Evolutionary conservation across 2,113 vertebrate genomes (phyloP).

Genomic region (Litocranius walleri): DNA sequence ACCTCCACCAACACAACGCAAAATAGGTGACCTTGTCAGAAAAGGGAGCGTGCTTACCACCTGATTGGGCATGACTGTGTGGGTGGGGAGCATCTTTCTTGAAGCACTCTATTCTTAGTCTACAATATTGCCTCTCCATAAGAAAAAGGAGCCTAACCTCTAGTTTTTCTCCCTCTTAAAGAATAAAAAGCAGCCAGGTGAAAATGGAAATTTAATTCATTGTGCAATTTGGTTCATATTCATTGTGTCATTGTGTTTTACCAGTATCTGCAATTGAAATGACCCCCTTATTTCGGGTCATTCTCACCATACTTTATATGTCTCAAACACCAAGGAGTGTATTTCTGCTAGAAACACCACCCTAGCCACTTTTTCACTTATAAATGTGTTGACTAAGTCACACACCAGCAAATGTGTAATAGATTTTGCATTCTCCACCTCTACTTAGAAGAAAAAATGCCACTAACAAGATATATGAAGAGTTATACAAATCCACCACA

Average conservation of each 20-base stretch:
- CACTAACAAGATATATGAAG: constrained; percentile 4
- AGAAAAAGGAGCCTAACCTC: not conserved
- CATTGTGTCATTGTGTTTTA: not conserved
- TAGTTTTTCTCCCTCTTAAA: not conserved
- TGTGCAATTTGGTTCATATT: not conserved
- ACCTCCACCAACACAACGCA: not conserved
- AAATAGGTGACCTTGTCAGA: not conserved
- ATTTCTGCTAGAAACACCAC: not conserved
- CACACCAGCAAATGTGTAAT: not conserved
- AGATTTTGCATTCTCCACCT: not conserved
- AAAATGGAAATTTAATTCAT: not conserved
- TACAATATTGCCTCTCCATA: not conserved
- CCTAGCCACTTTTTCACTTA: not conserved
- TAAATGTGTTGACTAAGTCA: constrained; percentile 33
- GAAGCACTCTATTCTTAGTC: not conserved
- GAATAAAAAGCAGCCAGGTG: not conserved
- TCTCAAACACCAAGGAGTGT: not conserved
- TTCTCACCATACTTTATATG: not conserved
- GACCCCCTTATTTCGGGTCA: not conserved
- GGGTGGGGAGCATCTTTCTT: not conserved
- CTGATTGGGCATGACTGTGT: not conserved
- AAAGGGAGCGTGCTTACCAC: not conserved
- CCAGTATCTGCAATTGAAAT: not conserved
- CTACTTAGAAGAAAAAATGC: not conserved
- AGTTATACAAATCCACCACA: not conserved